Base-by-base conservation (phyloP, 1,140 invertebrate genomes). In the Drosophila lowei region DNA sequence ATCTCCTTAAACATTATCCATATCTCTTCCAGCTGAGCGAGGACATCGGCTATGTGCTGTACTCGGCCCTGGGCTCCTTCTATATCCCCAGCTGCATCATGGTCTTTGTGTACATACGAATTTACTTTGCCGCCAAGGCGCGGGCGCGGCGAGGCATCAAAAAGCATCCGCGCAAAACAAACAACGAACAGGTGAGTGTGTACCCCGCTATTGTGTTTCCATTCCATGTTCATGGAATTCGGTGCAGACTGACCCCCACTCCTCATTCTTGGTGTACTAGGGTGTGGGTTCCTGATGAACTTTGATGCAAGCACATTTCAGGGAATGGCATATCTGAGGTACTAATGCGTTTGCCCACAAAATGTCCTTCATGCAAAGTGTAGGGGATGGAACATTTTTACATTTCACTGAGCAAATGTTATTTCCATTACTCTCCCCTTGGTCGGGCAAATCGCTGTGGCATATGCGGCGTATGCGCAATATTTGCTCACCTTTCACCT, bases 41-140 rank as follows among this genome's bases (percentile, higher is more conserved):
- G 79, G 98, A 99, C 92, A 94, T 98, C 79, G 98, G 98, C 60
- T 99, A 99, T 93, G 98, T 99, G 77, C 93, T 99, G 50, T 99
- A 99, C 92, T 99, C 98, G 30, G 98, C 98, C 9, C 94, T 99
- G 60, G 98, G 98, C 63, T 99, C 98, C 72, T 99, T 99, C 93
- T 99, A 99, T 93, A 97, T 99, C 84, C 99, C 99, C 44, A 97
- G 97, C 85, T 97, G 97, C 92, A 98, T 99, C 90, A 99, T 99
- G 97, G 97, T 99, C 67, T 99, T 99, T 93, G 97, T 99, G 47
- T 99, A 99, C 93, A 98, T 99, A 89, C 94, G 97, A 91, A 99
- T 99, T 93, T 99, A 99, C 92, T 97, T 95, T 92, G 98, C 98
- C 15, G 98, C 98, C 41, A 97, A 98, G 90, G 97, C 97, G 21